Percentiles rank a stretch among this genome's conserved stretches.
These are phyloP conservation scores for Xiphorhynchus elegans DNA, from an alignment of 2,113 vertebrate species.

Conservation along the genomic window DNA sequence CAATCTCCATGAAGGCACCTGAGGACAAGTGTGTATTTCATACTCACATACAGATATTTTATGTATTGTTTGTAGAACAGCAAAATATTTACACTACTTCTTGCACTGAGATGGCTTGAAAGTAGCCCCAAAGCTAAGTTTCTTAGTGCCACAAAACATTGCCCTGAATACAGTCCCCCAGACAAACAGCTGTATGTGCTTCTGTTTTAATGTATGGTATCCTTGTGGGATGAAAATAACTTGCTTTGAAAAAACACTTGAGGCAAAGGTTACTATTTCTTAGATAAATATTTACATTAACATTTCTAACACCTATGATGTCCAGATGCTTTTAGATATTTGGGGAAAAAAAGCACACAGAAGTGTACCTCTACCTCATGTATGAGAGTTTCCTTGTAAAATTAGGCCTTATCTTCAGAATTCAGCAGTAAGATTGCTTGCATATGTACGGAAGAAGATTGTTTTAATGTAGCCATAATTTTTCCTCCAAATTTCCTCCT, in stretches of 20 bases:
- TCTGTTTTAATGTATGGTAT: background rate
- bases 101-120: background rate
- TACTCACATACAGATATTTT: background rate
- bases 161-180: background rate
- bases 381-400: background rate
- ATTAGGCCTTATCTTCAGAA: background rate
- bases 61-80: background rate
- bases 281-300: background rate
- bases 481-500: background rate
- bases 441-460: background rate
- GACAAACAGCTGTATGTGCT: background rate
- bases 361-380: background rate
- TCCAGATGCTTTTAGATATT: background rate
- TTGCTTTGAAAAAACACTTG: background rate
- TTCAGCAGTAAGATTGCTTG: background rate
- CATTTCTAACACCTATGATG: background rate
- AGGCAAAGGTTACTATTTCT: slow-evolving; percentile 1
- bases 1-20: background rate
- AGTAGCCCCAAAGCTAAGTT: background rate
- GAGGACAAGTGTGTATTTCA: background rate
- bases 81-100: background rate
- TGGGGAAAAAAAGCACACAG: background rate
- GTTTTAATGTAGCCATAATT: background rate
- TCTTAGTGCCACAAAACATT: background rate
- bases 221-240: background rate